Evolutionary conservation across 2,888 invertebrate species (phyloP), one percentile per base, ranked within the genome.

Genomic region (Polyommatus iphigenia): DNA sequence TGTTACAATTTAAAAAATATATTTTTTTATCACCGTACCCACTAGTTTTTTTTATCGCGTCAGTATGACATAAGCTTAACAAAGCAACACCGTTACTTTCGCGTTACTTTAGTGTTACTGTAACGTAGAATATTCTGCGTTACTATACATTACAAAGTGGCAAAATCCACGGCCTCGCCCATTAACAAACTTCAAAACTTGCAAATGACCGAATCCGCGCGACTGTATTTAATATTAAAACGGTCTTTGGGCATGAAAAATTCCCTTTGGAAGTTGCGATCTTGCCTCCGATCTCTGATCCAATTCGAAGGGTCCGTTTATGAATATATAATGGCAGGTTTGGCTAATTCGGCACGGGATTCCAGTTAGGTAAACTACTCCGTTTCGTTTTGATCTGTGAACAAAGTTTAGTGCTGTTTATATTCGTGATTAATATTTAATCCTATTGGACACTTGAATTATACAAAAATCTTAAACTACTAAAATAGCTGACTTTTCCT

Each of bases 201-300:
- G 24, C 24, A 5, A 62, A 62, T 59, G 8, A n/a, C 59, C 10
- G 62, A 24, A 24, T 62, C 24, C 24, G 62, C 24, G 59, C n/a
- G 20, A 24, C 62, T 62, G 62, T 62, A 20, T 24, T 62, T 62
- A 62, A 20, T 62, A 62, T 24, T 24, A 62, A 24, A 24, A 24
- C 62, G 62, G 62, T 24, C 24, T 24, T 62, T 24, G 20, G 62
- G 13, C 24, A 62, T 62, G 62, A 24, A 62, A 62, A 24, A 59
- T 59, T 59, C 59, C 59, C 59, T 59, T 62, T 62, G 62, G 13
- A 62, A 62, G 59, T 59, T 59, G 59, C 6, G 59, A 20, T 59
- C 20, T 59, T 20, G 20, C 3, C 8, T 59, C 24, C 62, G 20
- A 20, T 24, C 62, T 10, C 62, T 24, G 13, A 62, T 62, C 24